Evolutionary conservation across 2,113 vertebrate genomes (phyloP), one percentile per base, ranked within the genome.

Genomic region (Chloroceryle aenea): DNA sequence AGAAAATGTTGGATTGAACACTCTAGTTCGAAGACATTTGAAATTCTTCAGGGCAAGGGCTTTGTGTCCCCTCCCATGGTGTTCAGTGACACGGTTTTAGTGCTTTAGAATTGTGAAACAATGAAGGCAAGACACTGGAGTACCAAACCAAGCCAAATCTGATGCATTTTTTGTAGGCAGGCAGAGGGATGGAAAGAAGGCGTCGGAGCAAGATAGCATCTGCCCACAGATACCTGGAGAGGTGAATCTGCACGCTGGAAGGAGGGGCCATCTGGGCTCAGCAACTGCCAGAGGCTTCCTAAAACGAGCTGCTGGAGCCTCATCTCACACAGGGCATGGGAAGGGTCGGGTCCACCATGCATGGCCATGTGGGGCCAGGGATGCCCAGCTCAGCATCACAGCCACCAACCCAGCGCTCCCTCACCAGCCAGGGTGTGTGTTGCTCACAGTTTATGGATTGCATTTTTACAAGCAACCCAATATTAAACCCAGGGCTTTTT

Each of bases 281-380:
- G 43, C 0, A 2, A 15, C 29, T 7, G 14, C 16, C 61, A 69
- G 32, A 10, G 15, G 52, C 66, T 63, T 75, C 58, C 58, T 45
- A 42, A 74, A 52, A 7, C 1, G 15, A 40, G 53, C 15, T 71
- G 26, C 29, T 3, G 2, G 40, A 45, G 67, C 43, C 14, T 8
- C 3, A 1, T 0, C 12, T 61, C 9, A 1, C 32, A 13, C 6
- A 14, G 40, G 50, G 2, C 2, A 1, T 9, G 64, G 29, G 30
- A 43, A 52, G 50, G 26, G 17, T 7, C 32, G 10, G 52, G 9
- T 43, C 53, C 9, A 1, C 26, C 14, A 15, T 2, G 0, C 1
- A 0, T 8, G 56, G 72, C 15, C 5, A 0, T 4, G 50, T 27
- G 6, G 42, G 58, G 12, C 12, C 29, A 19, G 42, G 61, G 75